These are phyloP conservation scores for Oryzias dopingdopingensis DNA, from an alignment of 2,797 vertebrate genomes.

Conservation along the genomic window DNA sequence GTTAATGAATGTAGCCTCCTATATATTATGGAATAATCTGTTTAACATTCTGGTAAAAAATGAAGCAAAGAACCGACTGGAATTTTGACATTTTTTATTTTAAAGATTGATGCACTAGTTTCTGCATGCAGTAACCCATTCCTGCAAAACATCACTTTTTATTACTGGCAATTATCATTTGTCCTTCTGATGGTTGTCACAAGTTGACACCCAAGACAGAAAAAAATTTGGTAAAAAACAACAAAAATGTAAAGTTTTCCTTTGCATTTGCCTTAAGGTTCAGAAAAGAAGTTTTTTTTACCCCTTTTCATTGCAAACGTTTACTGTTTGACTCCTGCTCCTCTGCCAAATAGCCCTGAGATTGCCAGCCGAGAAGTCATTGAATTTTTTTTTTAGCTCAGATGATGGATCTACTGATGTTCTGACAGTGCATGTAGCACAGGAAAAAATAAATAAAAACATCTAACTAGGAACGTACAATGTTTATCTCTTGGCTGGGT, in stretches of 20 bases:
- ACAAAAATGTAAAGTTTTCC: slow-evolving; percentile 9
- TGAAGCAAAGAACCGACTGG: too few relatives aligned
- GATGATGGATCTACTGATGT: slow-evolving; percentile 59
- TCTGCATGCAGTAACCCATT: slow-evolving; percentile 46
- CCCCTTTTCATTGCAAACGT: slow-evolving; percentile 41
- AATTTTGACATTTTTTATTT: slow-evolving; percentile 8
- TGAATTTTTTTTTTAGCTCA: slow-evolving; percentile 68
- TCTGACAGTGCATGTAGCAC: slow-evolving; percentile 47
- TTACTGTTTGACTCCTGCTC: slow-evolving; percentile 39
- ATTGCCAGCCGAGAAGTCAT: slow-evolving; percentile 58
- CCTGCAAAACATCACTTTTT: slow-evolving; percentile 42
- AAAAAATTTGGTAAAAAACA: slow-evolving; percentile 40
- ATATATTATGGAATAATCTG: too few relatives aligned
- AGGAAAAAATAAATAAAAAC: slow-evolving; percentile 14
- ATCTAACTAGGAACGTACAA: slow-evolving; percentile 45
- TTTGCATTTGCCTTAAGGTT: slow-evolving; percentile 34
- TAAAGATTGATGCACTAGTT: slow-evolving; percentile 54
- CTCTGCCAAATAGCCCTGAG: slow-evolving; percentile 48
- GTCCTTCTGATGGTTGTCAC: slow-evolving; percentile 46
- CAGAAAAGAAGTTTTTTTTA: slow-evolving; percentile 37
- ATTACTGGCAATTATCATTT: slow-evolving; percentile 65
- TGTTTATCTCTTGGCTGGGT: slow-evolving; percentile 51
- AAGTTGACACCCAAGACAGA: slow-evolving; percentile 52
- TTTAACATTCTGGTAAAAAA: too few relatives aligned
- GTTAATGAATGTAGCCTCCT: too few relatives aligned